Evolutionary conservation across 2,797 vertebrate genomes (phyloP).

Genomic region (Falco biarmicus): DNA sequence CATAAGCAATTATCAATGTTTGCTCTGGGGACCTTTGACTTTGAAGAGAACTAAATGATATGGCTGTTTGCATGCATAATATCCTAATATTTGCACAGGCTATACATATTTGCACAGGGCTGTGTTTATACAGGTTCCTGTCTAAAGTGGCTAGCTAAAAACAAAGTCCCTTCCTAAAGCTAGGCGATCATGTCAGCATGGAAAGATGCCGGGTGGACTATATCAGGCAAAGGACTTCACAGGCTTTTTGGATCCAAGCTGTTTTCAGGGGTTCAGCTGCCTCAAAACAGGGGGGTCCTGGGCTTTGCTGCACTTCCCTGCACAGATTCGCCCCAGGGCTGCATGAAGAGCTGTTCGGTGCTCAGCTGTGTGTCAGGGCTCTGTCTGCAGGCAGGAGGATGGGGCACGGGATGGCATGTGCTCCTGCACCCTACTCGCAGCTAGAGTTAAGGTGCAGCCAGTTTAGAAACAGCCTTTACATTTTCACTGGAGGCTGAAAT

Average conservation of each 20-base stretch:
- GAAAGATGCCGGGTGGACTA: not conserved
- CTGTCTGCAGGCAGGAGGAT: not conserved
- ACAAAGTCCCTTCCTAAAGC: not conserved
- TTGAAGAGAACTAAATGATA: slow-evolving; percentile 6
- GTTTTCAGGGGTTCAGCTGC: not conserved
- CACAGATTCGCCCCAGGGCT: not conserved
- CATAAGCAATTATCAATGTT: not conserved
- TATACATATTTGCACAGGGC: not conserved
- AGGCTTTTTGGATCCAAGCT: not conserved
- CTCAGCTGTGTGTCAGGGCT: not conserved
- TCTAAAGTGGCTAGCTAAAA: slow-evolving; percentile 17
- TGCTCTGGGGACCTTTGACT: not conserved
- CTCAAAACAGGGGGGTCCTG: not conserved
- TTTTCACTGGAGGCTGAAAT: not conserved
- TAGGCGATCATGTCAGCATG: not conserved
- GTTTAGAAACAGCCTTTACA: not conserved
- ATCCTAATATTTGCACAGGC: slow-evolving; percentile 14
- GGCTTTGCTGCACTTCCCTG: not conserved
- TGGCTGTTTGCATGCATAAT: not conserved
- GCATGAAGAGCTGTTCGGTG: not conserved
- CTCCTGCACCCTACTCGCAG: not conserved
- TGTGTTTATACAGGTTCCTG: not conserved
- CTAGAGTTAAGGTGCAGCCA: accelerated
- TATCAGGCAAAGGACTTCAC: not conserved
- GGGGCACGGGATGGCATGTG: accelerated